Evolutionary conservation across 2,113 vertebrate species (phyloP), one percentile per base, ranked within the genome.

Genomic region (Gambusia affinis): DNA sequence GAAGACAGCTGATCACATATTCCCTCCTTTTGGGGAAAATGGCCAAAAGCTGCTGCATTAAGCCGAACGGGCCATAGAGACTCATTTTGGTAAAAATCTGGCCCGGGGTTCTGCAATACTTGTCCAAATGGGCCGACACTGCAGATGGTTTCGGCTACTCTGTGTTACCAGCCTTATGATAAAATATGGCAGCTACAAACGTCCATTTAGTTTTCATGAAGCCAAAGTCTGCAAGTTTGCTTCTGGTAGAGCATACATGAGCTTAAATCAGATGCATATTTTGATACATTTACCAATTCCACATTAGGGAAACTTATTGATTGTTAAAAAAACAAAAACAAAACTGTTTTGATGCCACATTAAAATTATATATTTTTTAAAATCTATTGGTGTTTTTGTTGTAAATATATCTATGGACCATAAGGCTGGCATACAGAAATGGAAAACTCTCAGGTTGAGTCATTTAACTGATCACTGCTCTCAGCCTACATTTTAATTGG

Each of bases 41-140:
- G 70, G 72, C 64, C 12, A 27, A 54, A 72, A 76, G 51, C 72
- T 64, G 64, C 79, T 61, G 65, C 83, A 81, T 75, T 31, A 71
- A 72, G 39, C 74, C 80, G 85, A 88, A 82, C 81, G 65, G 80
- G 78, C 64, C 85, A 76, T 68, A 22, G 19, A 64, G 76, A 74
- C 68, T 75, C 57, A 30, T 67, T 74, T 82, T 73, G 69, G 70
- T 33, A n/a, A 29, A 82, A 74, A 66, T 29, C 54, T 63, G 62
- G 14, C 29, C n/a, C 64, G 27, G 28, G 71, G 31, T 65, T 37
- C 47, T 27, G 24, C 31, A 75, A 60, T 76, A 30, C 73, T 72
- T 79, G 64, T 62, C 73, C 62, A 69, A 63, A 64, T 81, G 82
- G 57, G 75, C 70, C 12, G 0, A n/a, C 57, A 70, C 39, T 60